Conservation (phyloP, 2,797 vertebrate genomes). For the Spondyliosoma cantharus region DNA sequence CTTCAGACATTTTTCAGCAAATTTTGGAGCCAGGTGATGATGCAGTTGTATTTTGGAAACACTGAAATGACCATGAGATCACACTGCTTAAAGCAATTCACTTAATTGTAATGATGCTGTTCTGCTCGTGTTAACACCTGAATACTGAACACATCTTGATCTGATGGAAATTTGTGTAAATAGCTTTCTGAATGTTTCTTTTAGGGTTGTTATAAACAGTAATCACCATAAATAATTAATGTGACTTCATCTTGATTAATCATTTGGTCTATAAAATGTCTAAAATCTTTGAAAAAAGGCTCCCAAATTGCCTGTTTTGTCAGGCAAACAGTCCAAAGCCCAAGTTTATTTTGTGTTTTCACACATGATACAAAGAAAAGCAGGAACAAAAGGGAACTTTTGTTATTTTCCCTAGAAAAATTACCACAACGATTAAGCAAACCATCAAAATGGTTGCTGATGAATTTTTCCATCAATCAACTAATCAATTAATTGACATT, state of each 20-base stretch:
- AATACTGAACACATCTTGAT: not conserved
- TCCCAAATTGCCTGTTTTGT: not conserved
- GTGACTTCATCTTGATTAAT: not conserved
- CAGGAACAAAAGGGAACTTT: not conserved
- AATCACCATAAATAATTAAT: not conserved
- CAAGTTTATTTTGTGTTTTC: not conserved
- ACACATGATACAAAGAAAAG: slow-evolving; percentile 6
- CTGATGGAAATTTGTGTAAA: too few relatives aligned
- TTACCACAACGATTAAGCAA: not conserved
- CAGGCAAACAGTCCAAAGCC: not conserved
- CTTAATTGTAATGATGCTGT: not conserved
- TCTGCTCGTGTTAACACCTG: not conserved
- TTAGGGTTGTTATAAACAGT: not conserved
- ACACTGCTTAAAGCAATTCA: not conserved
- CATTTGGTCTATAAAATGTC: not conserved
- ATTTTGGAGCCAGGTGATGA: slow-evolving; percentile 5
- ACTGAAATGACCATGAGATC: slow-evolving; percentile 11
- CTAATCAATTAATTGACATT: not conserved
- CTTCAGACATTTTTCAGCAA: slow-evolving; percentile 33
- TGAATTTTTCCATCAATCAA: not conserved
- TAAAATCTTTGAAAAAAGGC: slow-evolving; percentile 1
- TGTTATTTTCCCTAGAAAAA: not conserved
- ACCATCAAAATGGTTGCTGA: not conserved
- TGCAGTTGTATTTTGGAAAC: slow-evolving; percentile 37
- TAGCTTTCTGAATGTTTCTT: not conserved